Base-by-base conservation (phyloP, 1,140 invertebrate species). In the Drosophila simulans region DNA sequence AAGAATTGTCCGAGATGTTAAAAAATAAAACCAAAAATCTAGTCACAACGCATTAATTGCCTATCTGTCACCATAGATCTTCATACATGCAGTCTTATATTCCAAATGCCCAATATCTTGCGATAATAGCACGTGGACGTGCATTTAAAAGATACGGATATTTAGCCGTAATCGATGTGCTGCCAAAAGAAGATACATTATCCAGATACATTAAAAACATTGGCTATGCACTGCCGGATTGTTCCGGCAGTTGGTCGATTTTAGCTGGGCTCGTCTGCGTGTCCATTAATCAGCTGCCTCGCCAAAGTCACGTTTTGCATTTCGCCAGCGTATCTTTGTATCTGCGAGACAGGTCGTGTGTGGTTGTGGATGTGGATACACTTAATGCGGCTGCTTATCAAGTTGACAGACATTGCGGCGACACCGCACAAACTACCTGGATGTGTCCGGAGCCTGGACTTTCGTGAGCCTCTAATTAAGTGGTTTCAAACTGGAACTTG, bases 241-340 rank as follows among this genome's bases (percentile, higher is more conserved):
- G 58, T 88, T 88, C 79, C 75, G 79, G 75, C 82, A 76, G 37
- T 62, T 43, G 51, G 68, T 51, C 15, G 70, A 62, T 58, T 15
- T 46, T 35, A 34, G 37, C 60, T 43, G 22, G 54, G 22, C 34
- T 40, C 34, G 48, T 27, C 43, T 64, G 52, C 17, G 57, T 62
- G 52, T 31, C 51, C 74, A 80, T 80, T 86, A 82, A 86, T 86
- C 83, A 86, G 78, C 49, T 34, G 48, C 64, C 59, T 64, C 34
- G 75, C 52, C 79, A 68, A 62, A 83, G 83, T 86, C 83, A 88
- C 83, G 83, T 86, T 86, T 86, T 83, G 71, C 75, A 88, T 79
- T 72, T 79, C 43, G 59, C 34, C 34, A 31, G 48, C 34, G 48
- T 43, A 55, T 72, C 62, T 51, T 22, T 40, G 53, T 63, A 77